Conservation (phyloP, 1,140 invertebrate species). For the Ylistrum balloti region DNA sequence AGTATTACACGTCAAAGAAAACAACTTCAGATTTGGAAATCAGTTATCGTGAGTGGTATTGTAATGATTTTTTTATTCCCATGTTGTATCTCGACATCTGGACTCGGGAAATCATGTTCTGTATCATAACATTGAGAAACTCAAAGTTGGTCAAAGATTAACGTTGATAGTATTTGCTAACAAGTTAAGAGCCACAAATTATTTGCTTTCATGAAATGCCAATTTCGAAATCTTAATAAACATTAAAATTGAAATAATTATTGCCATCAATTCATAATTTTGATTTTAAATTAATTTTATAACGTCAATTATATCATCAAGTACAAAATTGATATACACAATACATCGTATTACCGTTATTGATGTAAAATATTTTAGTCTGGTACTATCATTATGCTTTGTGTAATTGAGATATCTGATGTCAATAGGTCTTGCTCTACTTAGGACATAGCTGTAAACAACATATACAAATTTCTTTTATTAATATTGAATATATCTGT, state of each 20-base stretch:
- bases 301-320: background rate
- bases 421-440: background rate
- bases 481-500: background rate
- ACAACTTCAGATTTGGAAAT: too few relatives aligned
- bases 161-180: constrained; percentile 4
- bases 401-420: constrained; percentile 12
- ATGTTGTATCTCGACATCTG: too few relatives aligned
- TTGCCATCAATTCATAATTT: background rate
- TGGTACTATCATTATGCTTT: background rate
- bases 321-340: background rate
- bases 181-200: background rate
- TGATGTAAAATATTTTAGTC: background rate
- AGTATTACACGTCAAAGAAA: too few relatives aligned
- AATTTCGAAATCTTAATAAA: background rate
- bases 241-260: constrained; percentile 26
- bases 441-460: background rate
- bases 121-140: background rate
- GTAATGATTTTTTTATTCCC: too few relatives aligned
- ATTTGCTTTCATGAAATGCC: background rate
- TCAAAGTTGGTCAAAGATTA: background rate
- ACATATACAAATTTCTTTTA: background rate
- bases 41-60: too few relatives aligned
- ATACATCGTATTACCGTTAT: background rate
- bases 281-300: background rate
- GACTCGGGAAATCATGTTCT: background rate